A percentile compares a stretch with the other conserved stretches of the same genome.
These are phyloP conservation scores for Magallana gigas DNA, from an alignment of 1,140 invertebrate species.

Conservation along the genomic window DNA sequence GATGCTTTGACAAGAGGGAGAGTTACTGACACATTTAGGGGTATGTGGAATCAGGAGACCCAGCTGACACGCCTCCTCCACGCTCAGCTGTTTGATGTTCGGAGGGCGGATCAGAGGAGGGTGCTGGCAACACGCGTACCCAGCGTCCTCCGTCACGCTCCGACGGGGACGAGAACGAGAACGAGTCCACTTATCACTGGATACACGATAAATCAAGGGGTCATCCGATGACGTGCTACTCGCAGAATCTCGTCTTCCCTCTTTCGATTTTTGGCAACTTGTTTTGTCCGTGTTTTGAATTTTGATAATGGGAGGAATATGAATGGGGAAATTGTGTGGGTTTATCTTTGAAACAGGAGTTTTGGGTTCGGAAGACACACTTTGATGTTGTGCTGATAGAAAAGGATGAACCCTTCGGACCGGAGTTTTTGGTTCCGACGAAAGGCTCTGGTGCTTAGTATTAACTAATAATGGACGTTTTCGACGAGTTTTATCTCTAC, in stretches of 20 bases:
- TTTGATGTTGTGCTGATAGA: slow-evolving; percentile 38
- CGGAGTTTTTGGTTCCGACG: slow-evolving; percentile 37
- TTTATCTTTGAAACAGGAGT: slow-evolving; percentile 43
- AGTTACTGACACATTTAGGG: slow-evolving; percentile 19
- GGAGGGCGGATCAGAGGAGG: not conserved
- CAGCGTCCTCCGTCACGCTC: slow-evolving; percentile 10
- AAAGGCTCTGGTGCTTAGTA: slow-evolving; percentile 29
- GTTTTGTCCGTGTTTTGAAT: slow-evolving; percentile 59
- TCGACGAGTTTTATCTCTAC: not conserved
- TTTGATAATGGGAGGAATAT: slow-evolving; percentile 57
- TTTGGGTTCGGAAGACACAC: slow-evolving; percentile 55
- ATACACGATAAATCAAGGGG: slow-evolving; percentile 48
- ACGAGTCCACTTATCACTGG: slow-evolving; percentile 52
- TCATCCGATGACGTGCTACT: slow-evolving; percentile 58
- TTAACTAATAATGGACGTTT: slow-evolving; percentile 26
- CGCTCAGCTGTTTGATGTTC: slow-evolving; percentile 40
- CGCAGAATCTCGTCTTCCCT: slow-evolving; percentile 41
- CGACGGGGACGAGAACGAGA: slow-evolving; percentile 16
- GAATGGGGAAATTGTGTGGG: slow-evolving; percentile 44
- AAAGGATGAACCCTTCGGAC: not conserved
- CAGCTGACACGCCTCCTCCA: slow-evolving; percentile 45
- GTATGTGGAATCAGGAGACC: slow-evolving; percentile 36
- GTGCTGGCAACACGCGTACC: slow-evolving; percentile 42
- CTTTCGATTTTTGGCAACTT: slow-evolving; percentile 38
- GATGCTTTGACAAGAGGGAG: slow-evolving; percentile 49